Base-by-base conservation (phyloP, 2,888 invertebrate genomes). In the Spilarctia lutea region DNA sequence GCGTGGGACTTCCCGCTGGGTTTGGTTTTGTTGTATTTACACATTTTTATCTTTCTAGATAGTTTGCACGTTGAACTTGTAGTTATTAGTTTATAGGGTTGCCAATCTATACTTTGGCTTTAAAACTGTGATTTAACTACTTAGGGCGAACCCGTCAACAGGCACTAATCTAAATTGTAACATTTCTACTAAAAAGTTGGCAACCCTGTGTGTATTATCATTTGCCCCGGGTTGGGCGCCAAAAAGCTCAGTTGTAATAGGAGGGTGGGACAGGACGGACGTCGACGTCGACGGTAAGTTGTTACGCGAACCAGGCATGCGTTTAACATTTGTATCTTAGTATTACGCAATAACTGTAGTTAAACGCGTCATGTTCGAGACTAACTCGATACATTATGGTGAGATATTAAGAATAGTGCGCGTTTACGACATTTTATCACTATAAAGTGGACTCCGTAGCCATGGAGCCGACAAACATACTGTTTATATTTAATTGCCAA, bases 1-100 rank as follows among this genome's bases (percentile, higher is more conserved):
- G 91, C 89, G 92, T 89, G 93, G 92, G 92, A 88, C 88, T 89
- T 90, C 89, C 89, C 88, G 90, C 88, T 89, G 92, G 92, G 92
- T 87, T 85, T 87, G 81, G 83, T 86, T 85, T 71, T 84, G 83
- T 85, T 80, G 81, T 83, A 82, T 83, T 83, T 85, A 79, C 86
- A 83, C 86, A 79, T 78, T 81, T 82, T 82, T 75, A 83, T 85
- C 83, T 85, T 81, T 85, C 82, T 87, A 83, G 86, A 82, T 88
- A 90, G 88, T 79, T 82, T 91, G 91, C 91, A 91, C 91, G 91
- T 85, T 87, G 76, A 79, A 80, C 75, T 80, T 78, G 85, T 83
- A 82, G 85, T 83, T 6, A 74, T 82, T 83, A 85, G 84, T 82
- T 65, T 77, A 75, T 77, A 78, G 85, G 85, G 85, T 83, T 85